These are phyloP conservation scores for Andrena cerasifolii DNA, from an alignment of 1,140 invertebrate genomes.

Conservation along the genomic window DNA sequence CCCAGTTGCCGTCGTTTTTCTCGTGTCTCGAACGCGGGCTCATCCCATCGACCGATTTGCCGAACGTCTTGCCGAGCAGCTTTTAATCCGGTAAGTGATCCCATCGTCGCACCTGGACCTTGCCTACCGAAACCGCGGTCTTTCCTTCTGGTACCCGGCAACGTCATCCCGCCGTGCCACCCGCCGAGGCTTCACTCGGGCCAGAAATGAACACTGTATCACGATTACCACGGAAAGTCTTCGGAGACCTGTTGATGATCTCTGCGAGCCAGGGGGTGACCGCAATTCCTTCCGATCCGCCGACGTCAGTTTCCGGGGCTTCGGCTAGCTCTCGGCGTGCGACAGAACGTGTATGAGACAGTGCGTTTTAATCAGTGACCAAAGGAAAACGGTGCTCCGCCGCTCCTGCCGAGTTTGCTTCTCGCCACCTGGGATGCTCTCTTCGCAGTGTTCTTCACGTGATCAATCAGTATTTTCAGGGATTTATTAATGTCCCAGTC, in stretches of 20 bases:
- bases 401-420: too few species aligned
- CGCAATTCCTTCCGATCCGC: not conserved
- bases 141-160: too few species aligned
- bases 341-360: too few species aligned
- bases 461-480: too few species aligned
- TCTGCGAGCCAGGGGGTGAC: not conserved
- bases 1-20: conserved; percentile 8
- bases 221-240: not conserved
- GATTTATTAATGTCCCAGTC: too few species aligned
- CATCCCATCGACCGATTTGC: not conserved
- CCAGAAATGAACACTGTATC: too few species aligned
- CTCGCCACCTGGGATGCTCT: too few species aligned
- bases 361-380: not conserved
- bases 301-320: not conserved
- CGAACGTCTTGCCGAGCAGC: conserved; percentile 1
- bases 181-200: too few species aligned
- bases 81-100: conserved; percentile 54
- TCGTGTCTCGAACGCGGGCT: conserved; percentile 16
- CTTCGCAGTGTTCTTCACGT: not conserved
- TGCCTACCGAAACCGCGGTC: not conserved
- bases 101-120: not conserved
- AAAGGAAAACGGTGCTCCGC: not conserved
- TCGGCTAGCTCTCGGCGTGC: not conserved
- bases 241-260: conserved; percentile 37
- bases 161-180: too few species aligned